phyloP scores from a whole-genome alignment of 2,888 invertebrate genomes.

The Saturnia japonica region DNA sequence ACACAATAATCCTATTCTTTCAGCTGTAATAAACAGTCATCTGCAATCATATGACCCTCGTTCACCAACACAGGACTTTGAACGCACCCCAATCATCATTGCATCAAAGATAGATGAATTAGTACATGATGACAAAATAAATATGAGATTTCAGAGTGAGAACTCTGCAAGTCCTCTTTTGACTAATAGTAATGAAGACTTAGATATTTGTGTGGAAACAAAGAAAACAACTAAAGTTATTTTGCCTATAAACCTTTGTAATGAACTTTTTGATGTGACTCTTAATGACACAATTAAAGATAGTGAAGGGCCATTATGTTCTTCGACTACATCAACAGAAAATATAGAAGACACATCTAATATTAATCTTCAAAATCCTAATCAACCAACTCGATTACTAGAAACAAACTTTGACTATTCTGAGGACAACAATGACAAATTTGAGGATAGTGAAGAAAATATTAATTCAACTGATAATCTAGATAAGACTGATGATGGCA shows the following conservation, averaged over 20 bases:
- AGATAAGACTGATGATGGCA: slow-evolving; percentile 28
- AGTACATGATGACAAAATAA: slow-evolving; percentile 39
- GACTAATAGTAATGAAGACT: slow-evolving; percentile 41
- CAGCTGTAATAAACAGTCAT: slow-evolving; percentile 75
- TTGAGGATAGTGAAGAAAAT: slow-evolving; percentile 49
- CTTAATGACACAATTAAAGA: slow-evolving; percentile 66
- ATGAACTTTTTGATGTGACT: slow-evolving; percentile 62
- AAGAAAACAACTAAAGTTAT: slow-evolving; percentile 54
- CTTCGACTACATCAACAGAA: slow-evolving; percentile 70
- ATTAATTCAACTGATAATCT: slow-evolving; percentile 10
- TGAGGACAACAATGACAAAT: slow-evolving; percentile 56
- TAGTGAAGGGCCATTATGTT: slow-evolving; percentile 61
- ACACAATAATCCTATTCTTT: slow-evolving; percentile 73
- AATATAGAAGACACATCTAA: slow-evolving; percentile 60
- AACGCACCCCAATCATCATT: slow-evolving; percentile 81
- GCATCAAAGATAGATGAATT: slow-evolving; percentile 47
- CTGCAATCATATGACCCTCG: slow-evolving; percentile 80
- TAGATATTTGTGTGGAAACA: slow-evolving; percentile 45
- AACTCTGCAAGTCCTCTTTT: slow-evolving; percentile 55
- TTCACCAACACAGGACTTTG: slow-evolving; percentile 82
- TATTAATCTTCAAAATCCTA: slow-evolving; percentile 44
- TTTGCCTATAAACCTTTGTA: slow-evolving; percentile 67
- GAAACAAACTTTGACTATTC: slow-evolving; percentile 84
- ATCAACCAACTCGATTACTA: slow-evolving; percentile 67
- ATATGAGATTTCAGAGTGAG: slow-evolving; percentile 39